Conservation (phyloP, 2,888 invertebrate species). For the Lasioglossum calceatum region DNA sequence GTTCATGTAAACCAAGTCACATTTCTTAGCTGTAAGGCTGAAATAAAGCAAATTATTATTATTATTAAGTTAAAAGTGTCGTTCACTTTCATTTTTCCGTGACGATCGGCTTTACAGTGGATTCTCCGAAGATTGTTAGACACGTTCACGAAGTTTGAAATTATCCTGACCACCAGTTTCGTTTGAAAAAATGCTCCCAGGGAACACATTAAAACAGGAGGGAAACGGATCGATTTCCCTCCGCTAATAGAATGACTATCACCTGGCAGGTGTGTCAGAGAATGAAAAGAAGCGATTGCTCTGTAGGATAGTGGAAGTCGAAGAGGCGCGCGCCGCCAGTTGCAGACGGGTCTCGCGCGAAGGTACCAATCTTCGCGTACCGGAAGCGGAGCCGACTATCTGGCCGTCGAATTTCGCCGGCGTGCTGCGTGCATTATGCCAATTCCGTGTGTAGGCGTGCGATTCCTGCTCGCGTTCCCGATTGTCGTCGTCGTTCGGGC, state of each 20-base stretch:
- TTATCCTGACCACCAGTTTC: neutral
- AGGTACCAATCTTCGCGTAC: conserved; percentile 13
- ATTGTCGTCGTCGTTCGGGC: conserved; percentile 19
- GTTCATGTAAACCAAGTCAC: too few relatives aligned
- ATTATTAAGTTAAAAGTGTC: too few relatives aligned
- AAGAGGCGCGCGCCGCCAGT: neutral
- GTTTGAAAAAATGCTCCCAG: neutral
- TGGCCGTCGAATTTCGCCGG: neutral
- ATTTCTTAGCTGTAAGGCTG: too few relatives aligned
- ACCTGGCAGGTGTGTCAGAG: neutral
- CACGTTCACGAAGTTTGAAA: neutral
- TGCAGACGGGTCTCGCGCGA: neutral
- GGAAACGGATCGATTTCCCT: neutral
- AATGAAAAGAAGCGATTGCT: neutral
- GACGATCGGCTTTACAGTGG: too few relatives aligned
- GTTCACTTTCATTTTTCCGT: too few relatives aligned
- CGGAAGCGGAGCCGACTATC: neutral
- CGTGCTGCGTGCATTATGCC: conserved; percentile 9
- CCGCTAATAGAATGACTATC: neutral
- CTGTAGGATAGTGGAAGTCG: neutral
- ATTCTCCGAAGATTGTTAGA: neutral
- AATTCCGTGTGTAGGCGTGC: neutral
- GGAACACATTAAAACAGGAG: neutral
- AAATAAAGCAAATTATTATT: too few relatives aligned
- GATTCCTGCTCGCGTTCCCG: neutral